These are phyloP conservation scores for Pipa parva DNA, from an alignment of 2,113 vertebrate species.

Conservation along the genomic window DNA sequence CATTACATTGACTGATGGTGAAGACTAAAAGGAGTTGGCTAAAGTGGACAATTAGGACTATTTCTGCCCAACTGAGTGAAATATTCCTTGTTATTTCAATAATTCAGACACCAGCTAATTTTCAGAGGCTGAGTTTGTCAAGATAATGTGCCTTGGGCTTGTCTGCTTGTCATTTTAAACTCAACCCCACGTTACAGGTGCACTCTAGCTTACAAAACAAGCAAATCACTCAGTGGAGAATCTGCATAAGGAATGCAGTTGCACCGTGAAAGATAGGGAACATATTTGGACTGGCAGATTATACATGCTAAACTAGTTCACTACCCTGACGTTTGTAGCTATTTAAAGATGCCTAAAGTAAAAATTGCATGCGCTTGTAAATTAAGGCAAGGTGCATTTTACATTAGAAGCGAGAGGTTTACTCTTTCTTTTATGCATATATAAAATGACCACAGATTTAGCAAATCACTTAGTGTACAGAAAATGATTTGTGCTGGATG, in stretches of 20 bases:
- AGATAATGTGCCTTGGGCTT: constrained; percentile 87
- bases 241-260: constrained; percentile 70
- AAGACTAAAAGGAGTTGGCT: constrained; percentile 85
- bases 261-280: constrained; percentile 39
- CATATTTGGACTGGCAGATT: constrained; percentile 52
- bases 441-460: no score
- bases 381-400: not conserved
- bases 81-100: constrained; percentile 98
- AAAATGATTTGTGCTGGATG: no score
- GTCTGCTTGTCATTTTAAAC: constrained; percentile 93
- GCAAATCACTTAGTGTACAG: no score
- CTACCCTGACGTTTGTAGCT: constrained; percentile 43
- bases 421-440: no score
- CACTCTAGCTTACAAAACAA: constrained; percentile 78
- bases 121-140: constrained; percentile 87
- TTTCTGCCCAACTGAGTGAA: constrained; percentile 88
- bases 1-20: constrained; percentile 79
- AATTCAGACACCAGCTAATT: constrained; percentile 93
- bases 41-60: constrained; percentile 97
- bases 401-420: no score
- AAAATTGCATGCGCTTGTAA: not conserved
- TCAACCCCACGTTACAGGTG: constrained; percentile 76
- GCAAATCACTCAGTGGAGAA: constrained; percentile 64
- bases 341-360: not conserved
- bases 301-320: constrained; percentile 25